phyloP scores from a whole-genome alignment of 1,140 invertebrate genomes.

The Cyclargus thomasi region DNA sequence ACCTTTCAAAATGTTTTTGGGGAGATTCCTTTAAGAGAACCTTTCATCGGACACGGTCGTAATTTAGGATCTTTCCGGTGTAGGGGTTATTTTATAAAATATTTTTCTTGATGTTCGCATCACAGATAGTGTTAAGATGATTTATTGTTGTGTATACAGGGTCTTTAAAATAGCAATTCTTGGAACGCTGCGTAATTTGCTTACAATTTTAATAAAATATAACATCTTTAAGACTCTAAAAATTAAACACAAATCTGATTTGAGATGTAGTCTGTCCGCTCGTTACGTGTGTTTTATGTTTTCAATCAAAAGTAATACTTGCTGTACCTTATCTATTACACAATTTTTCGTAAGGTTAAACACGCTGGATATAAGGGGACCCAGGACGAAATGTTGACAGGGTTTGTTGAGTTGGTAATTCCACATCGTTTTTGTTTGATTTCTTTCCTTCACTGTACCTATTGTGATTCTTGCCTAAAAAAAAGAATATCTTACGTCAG shows the following conservation, averaged over 20 bases:
- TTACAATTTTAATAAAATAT: too few relatives aligned
- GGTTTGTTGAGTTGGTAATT: constrained; percentile 51
- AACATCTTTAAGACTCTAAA: too few relatives aligned
- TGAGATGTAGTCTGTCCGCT: too few relatives aligned
- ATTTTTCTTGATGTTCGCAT: neutral
- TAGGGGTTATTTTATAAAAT: neutral
- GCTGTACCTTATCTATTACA: constrained; percentile 49
- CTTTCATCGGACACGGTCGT: neutral
- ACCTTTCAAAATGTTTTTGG: constrained; percentile 4
- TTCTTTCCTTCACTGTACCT: constrained; percentile 38
- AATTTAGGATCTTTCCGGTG: neutral
- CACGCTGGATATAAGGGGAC: constrained; percentile 42
- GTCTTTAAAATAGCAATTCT: neutral
- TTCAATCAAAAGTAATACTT: neutral
- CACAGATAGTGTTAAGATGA: too few relatives aligned
- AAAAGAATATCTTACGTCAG: constrained; percentile 3
- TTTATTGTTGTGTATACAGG: neutral
- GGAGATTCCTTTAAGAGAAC: neutral
- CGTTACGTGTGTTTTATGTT: neutral
- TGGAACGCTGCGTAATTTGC: too few relatives aligned
- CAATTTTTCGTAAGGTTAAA: constrained; percentile 54
- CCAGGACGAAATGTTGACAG: constrained; percentile 60
- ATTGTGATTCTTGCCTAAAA: constrained; percentile 50
- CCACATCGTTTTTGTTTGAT: constrained; percentile 43
- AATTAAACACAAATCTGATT: too few relatives aligned